Conservation (phyloP, 2,113 vertebrate genomes). For the Clupea harengus region DNA sequence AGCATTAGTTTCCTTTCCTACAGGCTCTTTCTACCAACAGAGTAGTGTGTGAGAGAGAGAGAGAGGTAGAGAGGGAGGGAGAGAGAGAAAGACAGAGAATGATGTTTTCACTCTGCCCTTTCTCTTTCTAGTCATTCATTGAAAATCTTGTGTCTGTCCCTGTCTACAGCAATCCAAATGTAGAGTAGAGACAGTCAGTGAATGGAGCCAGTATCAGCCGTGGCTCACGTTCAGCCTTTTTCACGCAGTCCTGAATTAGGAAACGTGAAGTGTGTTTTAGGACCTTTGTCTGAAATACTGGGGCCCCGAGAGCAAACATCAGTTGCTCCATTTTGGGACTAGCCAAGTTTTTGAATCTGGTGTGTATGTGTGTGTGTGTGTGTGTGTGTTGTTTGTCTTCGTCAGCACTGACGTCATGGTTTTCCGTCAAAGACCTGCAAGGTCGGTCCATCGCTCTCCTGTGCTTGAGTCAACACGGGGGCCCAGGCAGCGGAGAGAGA, state of each 20-base stretch:
- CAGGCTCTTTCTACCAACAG: not conserved
- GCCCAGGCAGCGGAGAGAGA: not conserved
- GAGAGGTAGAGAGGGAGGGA: no score
- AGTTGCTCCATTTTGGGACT: slow-evolving; percentile 8
- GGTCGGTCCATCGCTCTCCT: slow-evolving; percentile 15
- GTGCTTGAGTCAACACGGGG: slow-evolving; percentile 14
- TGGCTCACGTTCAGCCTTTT: not conserved
- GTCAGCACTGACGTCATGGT: slow-evolving; percentile 28
- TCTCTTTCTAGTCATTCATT: not conserved
- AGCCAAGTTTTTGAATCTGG: slow-evolving; percentile 5
- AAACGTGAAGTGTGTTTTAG: not conserved
- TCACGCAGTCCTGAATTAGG: not conserved
- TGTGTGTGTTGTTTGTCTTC: slow-evolving; percentile 37
- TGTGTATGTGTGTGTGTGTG: no score
- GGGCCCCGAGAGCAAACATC: not conserved
- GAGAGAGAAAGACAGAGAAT: no score
- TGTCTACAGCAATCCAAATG: not conserved
- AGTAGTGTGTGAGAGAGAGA: no score
- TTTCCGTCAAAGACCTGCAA: slow-evolving; percentile 13
- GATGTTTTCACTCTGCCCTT: not conserved
- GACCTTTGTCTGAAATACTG: not conserved
- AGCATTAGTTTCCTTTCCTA: not conserved
- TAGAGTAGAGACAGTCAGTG: no score
- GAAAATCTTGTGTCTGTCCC: not conserved
- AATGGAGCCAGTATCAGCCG: not conserved